Evolutionary conservation across 37 sponge, comb jelly and placozoan genomes (phyloP).

Genomic region (Spongia lamella): DNA sequence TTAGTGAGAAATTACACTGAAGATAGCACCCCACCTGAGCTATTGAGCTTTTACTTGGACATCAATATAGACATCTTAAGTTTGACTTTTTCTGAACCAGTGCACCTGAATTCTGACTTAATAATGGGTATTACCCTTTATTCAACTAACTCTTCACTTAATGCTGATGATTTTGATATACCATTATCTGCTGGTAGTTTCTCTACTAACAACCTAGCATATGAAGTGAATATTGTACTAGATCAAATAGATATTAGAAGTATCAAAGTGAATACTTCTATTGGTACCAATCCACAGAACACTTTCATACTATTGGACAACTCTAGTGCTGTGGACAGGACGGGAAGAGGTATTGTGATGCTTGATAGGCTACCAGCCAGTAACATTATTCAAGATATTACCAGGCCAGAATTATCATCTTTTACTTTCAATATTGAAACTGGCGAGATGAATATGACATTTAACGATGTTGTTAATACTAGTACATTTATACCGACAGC

Average conservation of each 20-base stretch:
- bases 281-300: constrained; percentile 46
- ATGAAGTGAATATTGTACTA: constrained; percentile 41
- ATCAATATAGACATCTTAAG: constrained; percentile 56
- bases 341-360: constrained; percentile 22
- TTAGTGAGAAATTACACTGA: constrained; percentile 26
- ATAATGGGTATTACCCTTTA: constrained; percentile 26
- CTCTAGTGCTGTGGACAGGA: constrained; percentile 42
- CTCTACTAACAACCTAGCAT: constrained; percentile 14
- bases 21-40: constrained; percentile 53
- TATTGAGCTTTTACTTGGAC: constrained; percentile 64
- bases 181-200: constrained; percentile 46
- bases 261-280: constrained; percentile 56
- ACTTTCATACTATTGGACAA: constrained; percentile 47
- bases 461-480: constrained; percentile 82
- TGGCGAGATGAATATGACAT: constrained; percentile 70
- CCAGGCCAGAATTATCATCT: constrained; percentile 61
- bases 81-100: constrained; percentile 76
- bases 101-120: constrained; percentile 30
- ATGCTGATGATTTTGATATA: constrained; percentile 24
- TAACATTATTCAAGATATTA: constrained; percentile 59
- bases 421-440: constrained; percentile 77
- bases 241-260: constrained; percentile 44
- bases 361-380: constrained; percentile 25
- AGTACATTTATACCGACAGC: constrained; percentile 75
- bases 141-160: constrained; percentile 43